Evolutionary conservation across 35 echinoderm and acorn worm species (phyloP), one percentile per base, ranked within the genome.

Genomic region (Eucidaris tribuloides): DNA sequence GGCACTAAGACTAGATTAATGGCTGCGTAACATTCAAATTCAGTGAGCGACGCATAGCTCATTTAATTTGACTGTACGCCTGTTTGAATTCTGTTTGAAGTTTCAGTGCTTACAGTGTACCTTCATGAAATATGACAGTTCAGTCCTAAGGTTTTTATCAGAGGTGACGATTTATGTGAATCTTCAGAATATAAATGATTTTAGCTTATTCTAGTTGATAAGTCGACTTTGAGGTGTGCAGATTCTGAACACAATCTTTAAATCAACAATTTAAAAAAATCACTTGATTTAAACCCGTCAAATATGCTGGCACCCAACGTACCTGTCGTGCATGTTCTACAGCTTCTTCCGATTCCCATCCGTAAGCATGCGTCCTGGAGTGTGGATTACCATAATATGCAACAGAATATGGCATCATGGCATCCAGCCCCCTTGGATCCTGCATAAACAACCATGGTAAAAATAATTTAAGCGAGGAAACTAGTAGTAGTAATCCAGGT

Each of bases 331-430:
- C 94, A 46, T 83, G 85, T 45, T 97, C 94, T 28, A 97, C 90
- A 19, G 94, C 94, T 22, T 86, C 90, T 66, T 97, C 94, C 33
- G 85, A 76, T 76, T 97, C 94, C 94, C 94, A 97, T 24, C 94
- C 94, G 68, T 97, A 97, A 37, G 89, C 76, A 60, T 97, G 94
- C 25, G 94, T 97, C 57, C 94, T 85, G 36, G 94, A 97, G 64
- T 97, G 94, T 25, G 94, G 94, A 63, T 97, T 97, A 2, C 94
- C 94, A 87, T 89, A 97, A 68, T 97, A 97, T 25, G 80, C 77
- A 58, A 97, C 78, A 32, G 90, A 89, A 58, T 93, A 97, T 14
- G 94, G 94, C 83, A 97, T 81, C 94, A 97, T 97, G 2, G 94
- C 94, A 97, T 97, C 94, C 39, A 93, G 71, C 0, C 92, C 94